Conservation (phyloP, 1,140 invertebrate genomes). For the Bombus confusus region DNA sequence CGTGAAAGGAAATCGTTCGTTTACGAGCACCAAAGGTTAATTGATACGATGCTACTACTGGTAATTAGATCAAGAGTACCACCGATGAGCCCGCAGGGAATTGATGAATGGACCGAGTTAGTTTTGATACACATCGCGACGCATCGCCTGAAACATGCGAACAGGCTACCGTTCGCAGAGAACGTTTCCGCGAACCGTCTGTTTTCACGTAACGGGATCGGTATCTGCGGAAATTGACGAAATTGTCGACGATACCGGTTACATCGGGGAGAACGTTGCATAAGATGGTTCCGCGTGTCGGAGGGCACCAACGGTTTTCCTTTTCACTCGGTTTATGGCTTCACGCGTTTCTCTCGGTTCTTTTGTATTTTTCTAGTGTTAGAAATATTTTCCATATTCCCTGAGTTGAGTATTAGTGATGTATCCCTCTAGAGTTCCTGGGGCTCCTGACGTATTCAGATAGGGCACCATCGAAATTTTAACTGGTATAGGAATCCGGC, state of each 20-base stretch:
- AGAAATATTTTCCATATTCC: not conserved
- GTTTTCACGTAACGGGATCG: slow-evolving; percentile 55
- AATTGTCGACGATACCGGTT: slow-evolving; percentile 26
- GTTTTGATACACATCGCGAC: not conserved
- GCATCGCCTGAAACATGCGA: not conserved
- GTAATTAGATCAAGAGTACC: not conserved
- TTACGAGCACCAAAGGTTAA: not conserved
- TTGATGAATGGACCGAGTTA: not conserved
- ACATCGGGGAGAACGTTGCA: slow-evolving; percentile 20
- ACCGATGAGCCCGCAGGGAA: not conserved
- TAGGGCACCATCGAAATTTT: no score
- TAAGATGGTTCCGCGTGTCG: slow-evolving; percentile 20
- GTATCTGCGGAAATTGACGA: slow-evolving; percentile 48
- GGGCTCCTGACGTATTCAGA: no score
- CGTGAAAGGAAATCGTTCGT: not conserved
- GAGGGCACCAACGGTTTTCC: not conserved
- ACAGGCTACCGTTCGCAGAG: not conserved
- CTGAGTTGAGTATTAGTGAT: not conserved
- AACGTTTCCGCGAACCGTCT: slow-evolving; percentile 37
- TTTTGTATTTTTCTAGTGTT: not conserved
- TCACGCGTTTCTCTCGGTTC: not conserved
- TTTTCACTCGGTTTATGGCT: not conserved
- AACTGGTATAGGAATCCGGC: no score
- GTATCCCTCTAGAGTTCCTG: not conserved
- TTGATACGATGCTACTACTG: not conserved